A percentile compares a stretch with the other conserved stretches of the same genome.
Conservation (phyloP, 2,888 invertebrate genomes). For the Drosophila mercatorum region DNA sequence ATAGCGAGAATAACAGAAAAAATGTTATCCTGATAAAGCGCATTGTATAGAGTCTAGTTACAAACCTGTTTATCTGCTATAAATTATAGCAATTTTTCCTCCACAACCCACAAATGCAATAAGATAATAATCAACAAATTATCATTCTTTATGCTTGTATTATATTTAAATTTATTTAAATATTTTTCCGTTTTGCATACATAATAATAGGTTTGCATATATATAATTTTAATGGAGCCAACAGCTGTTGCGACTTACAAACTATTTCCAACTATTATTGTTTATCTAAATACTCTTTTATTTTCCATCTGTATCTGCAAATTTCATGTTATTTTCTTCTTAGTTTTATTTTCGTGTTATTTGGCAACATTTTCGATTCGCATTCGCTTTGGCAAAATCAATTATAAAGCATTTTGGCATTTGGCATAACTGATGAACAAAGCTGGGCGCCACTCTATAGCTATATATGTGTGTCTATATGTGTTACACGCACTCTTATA, state of each 20-base stretch:
- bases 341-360: background rate
- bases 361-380: conserved; percentile 27
- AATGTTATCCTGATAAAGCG: too few species aligned
- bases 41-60: too few species aligned
- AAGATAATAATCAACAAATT: background rate
- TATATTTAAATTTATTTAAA: conserved; percentile 63
- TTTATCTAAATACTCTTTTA: conserved; percentile 41
- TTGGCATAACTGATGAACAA: conserved; percentile 48
- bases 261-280: conserved; percentile 58
- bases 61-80: background rate
- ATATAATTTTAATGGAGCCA: conserved; percentile 29
- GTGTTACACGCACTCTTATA: conserved; percentile 9
- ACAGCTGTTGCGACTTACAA: conserved; percentile 61
- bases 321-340: background rate
- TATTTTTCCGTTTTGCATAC: conserved; percentile 35
- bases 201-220: conserved; percentile 63
- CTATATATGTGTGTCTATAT: conserved; percentile 9
- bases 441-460: conserved; percentile 31
- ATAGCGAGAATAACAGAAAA: too few species aligned
- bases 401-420: conserved; percentile 61
- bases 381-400: conserved; percentile 54
- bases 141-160: conserved; percentile 20
- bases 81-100: background rate
- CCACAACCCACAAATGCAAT: background rate
- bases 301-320: background rate